phyloP scores from a whole-genome alignment of 2,888 invertebrate species.

The Amiota mariae region DNA sequence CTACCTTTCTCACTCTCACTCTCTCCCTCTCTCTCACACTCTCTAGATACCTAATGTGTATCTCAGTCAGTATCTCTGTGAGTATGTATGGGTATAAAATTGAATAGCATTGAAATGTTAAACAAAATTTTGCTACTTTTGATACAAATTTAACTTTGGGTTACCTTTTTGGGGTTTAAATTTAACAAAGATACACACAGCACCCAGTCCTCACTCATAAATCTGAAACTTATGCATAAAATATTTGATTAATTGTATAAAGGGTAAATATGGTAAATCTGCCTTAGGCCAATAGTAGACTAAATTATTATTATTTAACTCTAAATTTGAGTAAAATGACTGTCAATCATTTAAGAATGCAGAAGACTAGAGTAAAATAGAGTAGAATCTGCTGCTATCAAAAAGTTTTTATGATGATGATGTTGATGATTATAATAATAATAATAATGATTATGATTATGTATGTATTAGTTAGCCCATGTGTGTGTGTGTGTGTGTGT shows the following conservation, averaged over 20 bases:
- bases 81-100: background rate
- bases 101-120: background rate
- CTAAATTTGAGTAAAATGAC: too few relatives aligned
- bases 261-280: background rate
- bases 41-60: background rate
- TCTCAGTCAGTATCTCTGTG: background rate
- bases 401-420: too few relatives aligned
- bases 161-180: slow-evolving; percentile 12
- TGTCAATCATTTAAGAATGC: too few relatives aligned
- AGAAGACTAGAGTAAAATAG: too few relatives aligned
- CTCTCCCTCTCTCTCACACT: background rate
- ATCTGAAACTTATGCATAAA: slow-evolving; percentile 20
- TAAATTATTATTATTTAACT: too few relatives aligned
- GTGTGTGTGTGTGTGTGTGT: too few relatives aligned
- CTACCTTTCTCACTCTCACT: background rate
- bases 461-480: too few relatives aligned
- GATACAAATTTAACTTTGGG: background rate
- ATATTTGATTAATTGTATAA: slow-evolving; percentile 21
- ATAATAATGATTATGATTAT: too few relatives aligned
- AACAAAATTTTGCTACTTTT: background rate
- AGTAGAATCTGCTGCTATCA: too few relatives aligned
- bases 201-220: background rate
- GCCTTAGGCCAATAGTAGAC: too few relatives aligned
- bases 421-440: too few relatives aligned
- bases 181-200: background rate